Base-by-base conservation (phyloP, 2,113 vertebrate genomes). In the Salvator merianae region DNA sequence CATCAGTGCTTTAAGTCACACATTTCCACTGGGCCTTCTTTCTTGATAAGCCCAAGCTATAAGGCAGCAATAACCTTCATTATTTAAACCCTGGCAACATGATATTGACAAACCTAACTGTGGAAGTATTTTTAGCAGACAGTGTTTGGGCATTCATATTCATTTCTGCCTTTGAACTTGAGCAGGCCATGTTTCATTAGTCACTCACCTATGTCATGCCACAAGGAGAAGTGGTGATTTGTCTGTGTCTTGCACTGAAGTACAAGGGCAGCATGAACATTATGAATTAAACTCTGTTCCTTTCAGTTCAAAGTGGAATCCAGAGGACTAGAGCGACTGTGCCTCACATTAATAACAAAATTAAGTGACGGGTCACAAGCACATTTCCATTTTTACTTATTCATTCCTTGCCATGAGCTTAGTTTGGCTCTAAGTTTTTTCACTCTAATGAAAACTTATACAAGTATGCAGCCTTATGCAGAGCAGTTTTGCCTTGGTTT, bases 1-100 rank as follows among this genome's bases (percentile, higher is more conserved):
- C 92, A 91, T 93, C 95, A 94, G 88, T 89, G 86, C 83, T 86
- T 95, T 95, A 94, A 94, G 91, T 95, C 86, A 91, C 90, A 34
- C 81, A 86, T 84, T 86, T 83, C 84, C 69, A 68, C 63, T 72
- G 86, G 40, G 16, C 83, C 88, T 82, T 74, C 69, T 88, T 87
- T 92, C 77, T 77, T 87, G 70, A 85, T 94, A 89, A 94, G 87
- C 83, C 16, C 22, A 83, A 84, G 40, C 75, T 90, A 74, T 85
- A 88, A 84, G 81, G 89, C 89, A 89, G 86, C 88, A 78, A 89
- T 92, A 72, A 88, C 88, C 74, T 92, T 43, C 88, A 74, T 91
- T 89, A 88, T 94, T 59, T 95, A 90, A 88, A 86, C 89, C 88
- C 91, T 92, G 91, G 80, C 84, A 91, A 80, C 79, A 89, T 86